phyloP scores from a whole-genome alignment of 2,888 invertebrate species.

The Epinotia ramella region DNA sequence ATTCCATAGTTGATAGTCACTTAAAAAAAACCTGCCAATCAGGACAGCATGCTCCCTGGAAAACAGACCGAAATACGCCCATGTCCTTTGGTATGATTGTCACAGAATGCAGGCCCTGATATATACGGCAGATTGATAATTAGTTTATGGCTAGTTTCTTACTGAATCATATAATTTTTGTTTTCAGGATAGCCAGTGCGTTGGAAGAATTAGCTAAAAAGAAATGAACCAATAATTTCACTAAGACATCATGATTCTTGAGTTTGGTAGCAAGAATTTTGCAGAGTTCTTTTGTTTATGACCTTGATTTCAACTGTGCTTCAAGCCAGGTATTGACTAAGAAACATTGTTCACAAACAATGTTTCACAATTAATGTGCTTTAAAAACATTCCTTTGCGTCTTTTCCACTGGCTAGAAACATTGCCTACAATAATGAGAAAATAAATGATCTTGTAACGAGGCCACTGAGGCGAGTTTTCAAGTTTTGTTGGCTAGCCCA shows the following conservation, averaged over 20 bases:
- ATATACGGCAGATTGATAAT: background rate
- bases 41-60: too few relatives aligned
- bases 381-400: too few relatives aligned
- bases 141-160: background rate
- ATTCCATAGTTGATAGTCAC: too few relatives aligned
- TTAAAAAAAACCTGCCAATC: too few relatives aligned
- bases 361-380: background rate
- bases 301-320: background rate
- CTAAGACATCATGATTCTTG: background rate
- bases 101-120: too few relatives aligned
- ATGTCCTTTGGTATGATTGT: too few relatives aligned
- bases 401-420: background rate
- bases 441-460: background rate
- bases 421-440: background rate
- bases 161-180: conserved; percentile 6
- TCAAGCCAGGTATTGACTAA: background rate
- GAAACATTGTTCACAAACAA: background rate
- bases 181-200: conserved; percentile 58
- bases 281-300: background rate
- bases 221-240: conserved; percentile 43
- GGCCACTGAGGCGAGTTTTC: background rate
- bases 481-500: background rate
- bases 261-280: background rate
- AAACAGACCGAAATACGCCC: too few relatives aligned
- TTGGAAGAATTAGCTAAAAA: conserved; percentile 56